These are phyloP conservation scores for Cryptotermes secundus DNA, from an alignment of 1,140 invertebrate genomes.

Conservation along the genomic window DNA sequence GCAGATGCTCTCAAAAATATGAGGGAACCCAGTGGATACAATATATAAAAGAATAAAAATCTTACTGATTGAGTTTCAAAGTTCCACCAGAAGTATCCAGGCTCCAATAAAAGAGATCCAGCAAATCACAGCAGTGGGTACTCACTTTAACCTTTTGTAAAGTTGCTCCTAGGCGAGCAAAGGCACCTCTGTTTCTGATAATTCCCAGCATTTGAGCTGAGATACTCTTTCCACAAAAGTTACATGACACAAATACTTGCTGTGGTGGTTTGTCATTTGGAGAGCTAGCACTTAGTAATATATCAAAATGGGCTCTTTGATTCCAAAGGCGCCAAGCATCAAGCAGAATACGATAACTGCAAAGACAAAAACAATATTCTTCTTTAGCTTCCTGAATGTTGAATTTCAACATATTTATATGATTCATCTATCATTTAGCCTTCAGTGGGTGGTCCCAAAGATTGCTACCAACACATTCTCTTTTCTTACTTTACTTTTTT, in stretches of 20 bases:
- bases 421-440: no score
- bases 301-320: slow-evolving; percentile 75
- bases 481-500: no score
- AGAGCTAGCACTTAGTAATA: slow-evolving; percentile 63
- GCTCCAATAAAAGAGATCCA: no score
- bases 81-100: no score
- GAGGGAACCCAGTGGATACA: no score
- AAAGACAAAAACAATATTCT: slow-evolving; percentile 38
- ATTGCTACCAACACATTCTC: no score
- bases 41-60: no score
- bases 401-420: no score
- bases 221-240: slow-evolving; percentile 92
- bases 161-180: slow-evolving; percentile 61
- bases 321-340: slow-evolving; percentile 82
- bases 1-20: no score
- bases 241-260: slow-evolving; percentile 87
- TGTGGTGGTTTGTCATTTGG: slow-evolving; percentile 63
- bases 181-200: slow-evolving; percentile 58
- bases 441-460: no score
- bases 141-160: slow-evolving; percentile 64
- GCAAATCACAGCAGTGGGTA: neutral
- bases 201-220: slow-evolving; percentile 70
- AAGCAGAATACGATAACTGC: slow-evolving; percentile 70
- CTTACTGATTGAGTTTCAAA: no score
- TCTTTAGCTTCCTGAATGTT: no score